Evolutionary conservation across 1,140 invertebrate species (phyloP).

Genomic region (Helicoverpa zea): DNA sequence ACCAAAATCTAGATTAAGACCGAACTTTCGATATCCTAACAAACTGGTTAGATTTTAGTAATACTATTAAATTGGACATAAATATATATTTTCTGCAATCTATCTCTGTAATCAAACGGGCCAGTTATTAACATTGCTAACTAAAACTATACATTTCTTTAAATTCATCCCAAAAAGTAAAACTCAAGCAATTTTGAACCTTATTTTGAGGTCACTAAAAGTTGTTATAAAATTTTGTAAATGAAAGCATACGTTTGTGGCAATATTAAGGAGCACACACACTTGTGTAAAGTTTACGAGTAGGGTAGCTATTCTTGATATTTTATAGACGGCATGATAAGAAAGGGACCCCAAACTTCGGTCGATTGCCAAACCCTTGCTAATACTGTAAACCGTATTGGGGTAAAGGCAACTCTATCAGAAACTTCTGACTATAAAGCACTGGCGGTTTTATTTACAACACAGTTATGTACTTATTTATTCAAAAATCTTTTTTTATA

Average conservation of each 20-base stretch:
- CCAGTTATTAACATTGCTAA: constrained; percentile 44
- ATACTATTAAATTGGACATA: constrained; percentile 36
- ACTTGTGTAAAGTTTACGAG: not conserved
- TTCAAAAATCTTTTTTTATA: too few relatives aligned
- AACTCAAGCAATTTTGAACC: constrained; percentile 2
- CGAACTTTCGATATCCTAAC: constrained; percentile 22
- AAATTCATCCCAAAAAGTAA: not conserved
- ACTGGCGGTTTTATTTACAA: too few relatives aligned
- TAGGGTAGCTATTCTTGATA: too few relatives aligned
- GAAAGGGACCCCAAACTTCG: too few relatives aligned
- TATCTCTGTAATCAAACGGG: constrained; percentile 37
- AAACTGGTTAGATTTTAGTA: constrained; percentile 38
- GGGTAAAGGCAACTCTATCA: too few relatives aligned
- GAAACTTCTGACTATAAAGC: too few relatives aligned
- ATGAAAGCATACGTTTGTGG: not conserved
- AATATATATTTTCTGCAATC: constrained; percentile 45
- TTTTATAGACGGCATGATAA: too few relatives aligned
- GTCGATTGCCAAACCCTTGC: too few relatives aligned
- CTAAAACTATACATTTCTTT: constrained; percentile 10
- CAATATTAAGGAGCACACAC: not conserved
- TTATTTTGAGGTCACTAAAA: not conserved
- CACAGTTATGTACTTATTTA: too few relatives aligned
- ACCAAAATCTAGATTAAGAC: constrained; percentile 13
- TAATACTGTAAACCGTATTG: too few relatives aligned
- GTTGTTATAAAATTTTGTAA: not conserved